Percentiles rank a stretch among this genome's conserved stretches.
phyloP scores from a whole-genome alignment of 2,113 vertebrate species.

The Copsychus sechellarum region DNA sequence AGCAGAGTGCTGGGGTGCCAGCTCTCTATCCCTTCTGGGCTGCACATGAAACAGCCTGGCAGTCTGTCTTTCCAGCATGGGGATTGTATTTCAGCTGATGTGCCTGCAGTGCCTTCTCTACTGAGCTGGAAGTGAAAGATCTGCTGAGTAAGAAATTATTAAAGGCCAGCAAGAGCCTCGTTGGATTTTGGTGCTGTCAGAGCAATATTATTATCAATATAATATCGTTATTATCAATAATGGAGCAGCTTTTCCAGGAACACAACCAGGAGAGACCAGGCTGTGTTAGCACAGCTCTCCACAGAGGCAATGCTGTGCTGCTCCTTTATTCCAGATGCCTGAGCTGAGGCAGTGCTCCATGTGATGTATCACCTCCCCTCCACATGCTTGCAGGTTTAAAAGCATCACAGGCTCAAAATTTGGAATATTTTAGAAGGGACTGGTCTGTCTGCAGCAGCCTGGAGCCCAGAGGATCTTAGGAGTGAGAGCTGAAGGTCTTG shows the following conservation, averaged over 20 bases:
- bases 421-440: not conserved
- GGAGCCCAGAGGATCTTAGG: not conserved
- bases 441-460: not conserved
- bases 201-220: too few species aligned
- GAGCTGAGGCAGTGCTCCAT: not conserved
- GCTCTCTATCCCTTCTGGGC: not conserved
- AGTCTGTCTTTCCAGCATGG: not conserved
- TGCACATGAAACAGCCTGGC: not conserved
- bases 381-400: not conserved
- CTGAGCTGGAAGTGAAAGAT: slow-evolving; percentile 29
- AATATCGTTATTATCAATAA: slow-evolving; percentile 74
- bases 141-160: slow-evolving; percentile 46
- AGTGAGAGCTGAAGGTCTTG: not conserved
- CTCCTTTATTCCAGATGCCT: not conserved
- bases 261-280: slow-evolving; percentile 52
- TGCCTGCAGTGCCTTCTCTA: not conserved
- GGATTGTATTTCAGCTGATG: slow-evolving; percentile 36
- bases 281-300: slow-evolving; percentile 32
- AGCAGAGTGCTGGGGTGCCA: not conserved
- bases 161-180: slow-evolving; percentile 35
- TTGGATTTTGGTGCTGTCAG: slow-evolving; percentile 49
- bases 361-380: not conserved
- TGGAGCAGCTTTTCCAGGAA: slow-evolving; percentile 76
- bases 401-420: not conserved
- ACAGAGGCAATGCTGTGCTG: not conserved